A percentile compares a stretch with the other conserved stretches of the same genome.
Evolutionary conservation across 2,888 invertebrate genomes (phyloP).

Genomic region (Macropis europaea): DNA sequence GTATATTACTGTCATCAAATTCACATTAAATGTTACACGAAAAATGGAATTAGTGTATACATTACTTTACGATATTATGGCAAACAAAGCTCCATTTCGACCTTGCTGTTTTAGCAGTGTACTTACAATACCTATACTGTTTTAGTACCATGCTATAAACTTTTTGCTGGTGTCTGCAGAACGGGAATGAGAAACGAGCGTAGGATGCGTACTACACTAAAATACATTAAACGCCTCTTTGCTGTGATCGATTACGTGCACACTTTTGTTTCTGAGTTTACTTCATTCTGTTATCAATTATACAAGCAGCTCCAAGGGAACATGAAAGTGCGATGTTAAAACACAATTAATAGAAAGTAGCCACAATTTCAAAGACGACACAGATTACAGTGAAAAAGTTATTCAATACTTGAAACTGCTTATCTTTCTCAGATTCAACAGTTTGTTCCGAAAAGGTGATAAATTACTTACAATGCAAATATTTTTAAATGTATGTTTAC

Average conservation of each 20-base stretch:
- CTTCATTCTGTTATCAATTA: constrained; percentile 30
- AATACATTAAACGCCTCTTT: constrained; percentile 54
- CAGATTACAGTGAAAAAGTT: no score
- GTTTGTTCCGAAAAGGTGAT: no score
- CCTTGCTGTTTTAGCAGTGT: constrained; percentile 22
- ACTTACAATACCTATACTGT: background rate
- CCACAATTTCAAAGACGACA: no score
- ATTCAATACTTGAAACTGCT: no score
- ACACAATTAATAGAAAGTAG: no score
- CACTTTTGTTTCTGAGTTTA: constrained; percentile 35
- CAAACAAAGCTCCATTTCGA: constrained; percentile 16
- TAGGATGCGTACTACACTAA: constrained; percentile 46
- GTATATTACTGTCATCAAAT: background rate
- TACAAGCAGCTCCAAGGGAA: no score
- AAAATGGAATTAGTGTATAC: constrained; percentile 15
- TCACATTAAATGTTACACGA: constrained; percentile 18
- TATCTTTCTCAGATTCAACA: no score
- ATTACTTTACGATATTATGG: constrained; percentile 10
- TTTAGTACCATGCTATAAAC: constrained; percentile 51
- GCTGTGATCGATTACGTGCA: constrained; percentile 50
- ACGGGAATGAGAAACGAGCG: constrained; percentile 53
- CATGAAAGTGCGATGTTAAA: no score
- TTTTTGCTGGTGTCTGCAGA: constrained; percentile 52
- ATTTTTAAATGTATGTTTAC: no score
- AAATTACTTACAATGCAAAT: no score